Base-by-base conservation (phyloP, 2,888 invertebrate genomes). In the Notodonta dromedarius region DNA sequence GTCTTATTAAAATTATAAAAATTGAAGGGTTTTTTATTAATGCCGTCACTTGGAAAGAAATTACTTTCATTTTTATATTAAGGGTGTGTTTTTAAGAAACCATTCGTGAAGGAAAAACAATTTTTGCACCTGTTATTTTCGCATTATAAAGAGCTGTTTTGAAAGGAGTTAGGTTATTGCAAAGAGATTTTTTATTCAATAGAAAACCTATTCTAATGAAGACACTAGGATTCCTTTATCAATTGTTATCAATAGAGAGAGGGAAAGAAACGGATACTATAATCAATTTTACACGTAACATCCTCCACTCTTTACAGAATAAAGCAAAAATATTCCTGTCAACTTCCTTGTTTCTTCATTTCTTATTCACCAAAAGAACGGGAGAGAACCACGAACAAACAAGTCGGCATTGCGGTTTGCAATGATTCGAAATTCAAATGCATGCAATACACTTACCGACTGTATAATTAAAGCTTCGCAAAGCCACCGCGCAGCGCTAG, bases 1-100 rank as follows among this genome's bases (percentile, higher is more conserved):
- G 76, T 72, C 79, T 80, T 78, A 79, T 75, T 75, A 81, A 84
- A 86, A 84, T 82, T 83, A 83, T 78, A 78, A 82, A 83, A 82
- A 79, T 78, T 77, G 82, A 84, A 78, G 80, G 78, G 63, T 59
- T 78, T 78, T 76, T 77, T 77, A 77, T 79, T 74, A 80, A 78
- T 74, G 72, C 70, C 70, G 67, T 78, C 76, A 75, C 68, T 76
- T 67, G 69, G 74, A 79, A 76, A 69, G 66, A 79, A 82, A 79
- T 80, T 80, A 76, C 80, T 80, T 79, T 78, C 69, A 65, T 73
- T 74, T 73, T 62, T n/a, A 57, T 56, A 67, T 73, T 72, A 55
- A 63, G 56, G 60, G 58, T 60, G 65, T 60, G 59, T 63, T 71
- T 69, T 70, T 57, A 57, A 66, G 59, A 62, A 70, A 68, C 60